Base-by-base conservation (phyloP, 2,797 vertebrate genomes). In the Capromys pilorides region DNA sequence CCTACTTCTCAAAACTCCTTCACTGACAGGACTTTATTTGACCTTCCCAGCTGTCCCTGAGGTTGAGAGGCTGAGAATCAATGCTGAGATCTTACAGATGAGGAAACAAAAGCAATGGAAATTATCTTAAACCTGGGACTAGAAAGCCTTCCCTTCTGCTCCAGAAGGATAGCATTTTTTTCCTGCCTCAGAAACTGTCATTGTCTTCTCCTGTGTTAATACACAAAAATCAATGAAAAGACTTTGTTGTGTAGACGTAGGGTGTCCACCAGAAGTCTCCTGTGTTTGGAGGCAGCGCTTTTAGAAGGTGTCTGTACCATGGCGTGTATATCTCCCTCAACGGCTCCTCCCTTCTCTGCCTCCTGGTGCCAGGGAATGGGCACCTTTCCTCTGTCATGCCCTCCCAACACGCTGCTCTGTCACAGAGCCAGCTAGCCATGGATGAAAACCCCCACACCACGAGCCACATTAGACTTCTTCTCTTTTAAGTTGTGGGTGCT, bases 1-100 rank as follows among this genome's bases (percentile, higher is more conserved):
- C 75, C n/a, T 59, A 5, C 51, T 91, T 93, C 92, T 41, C 83
- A 80, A 73, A 91, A 71, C n/a, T 71, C 88, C 28, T 33, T 86
- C 16, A 6, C 51, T 78, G 69, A n/a, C 22, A 1, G 79, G 26
- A n/a, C 88, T 88, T 77, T 93, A 51, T 92, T 69, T 80, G 80
- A 61, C 83, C 73, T 90, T 90, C 39, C 57, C 41, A 75, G 7
- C 39, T 54, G 41, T 78, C 94, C 85, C 77, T 78, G 45, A 54
- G n/a, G n/a, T 54, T 61, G 2, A 49, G 45, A 83, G 41, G 61
- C 59, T 62, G 64, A 81, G 21, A 62, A 13, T 78, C 83, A 36
- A 66, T 54, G 39, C 26, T 31, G 64, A 57, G 64, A 31, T 85
- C 94, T 87, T 85, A 78, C 13, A 83, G 86, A 88, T 88, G 61